Percentiles rank a stretch among this genome's conserved stretches.
phyloP scores from a whole-genome alignment of 2,797 vertebrate genomes.

The Presbytis comata region DNA sequence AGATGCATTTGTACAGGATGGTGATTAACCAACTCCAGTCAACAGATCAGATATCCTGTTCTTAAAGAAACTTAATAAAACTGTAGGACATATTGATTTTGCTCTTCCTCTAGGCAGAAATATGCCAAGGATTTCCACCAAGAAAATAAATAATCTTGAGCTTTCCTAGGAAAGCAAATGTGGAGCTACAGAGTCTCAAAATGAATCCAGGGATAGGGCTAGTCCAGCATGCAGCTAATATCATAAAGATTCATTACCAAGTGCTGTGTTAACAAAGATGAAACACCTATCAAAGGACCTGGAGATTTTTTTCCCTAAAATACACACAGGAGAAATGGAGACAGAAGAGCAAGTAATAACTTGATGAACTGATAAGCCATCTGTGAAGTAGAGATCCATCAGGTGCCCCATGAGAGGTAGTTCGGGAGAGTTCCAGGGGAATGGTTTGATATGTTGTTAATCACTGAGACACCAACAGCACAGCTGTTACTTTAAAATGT shows the following conservation, averaged over 20 bases:
- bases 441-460: conserved; percentile 55
- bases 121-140: conserved; percentile 71
- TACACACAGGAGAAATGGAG: conserved; percentile 45
- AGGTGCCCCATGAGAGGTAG: conserved; percentile 36
- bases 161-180: conserved; percentile 45
- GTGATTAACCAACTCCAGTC: conserved; percentile 65
- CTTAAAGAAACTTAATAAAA: conserved; percentile 78
- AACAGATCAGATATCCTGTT: conserved; percentile 59
- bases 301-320: conserved; percentile 52
- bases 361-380: conserved; percentile 54
- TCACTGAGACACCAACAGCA: conserved; percentile 43
- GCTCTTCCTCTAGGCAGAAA: conserved; percentile 72
- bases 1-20: conserved; percentile 13
- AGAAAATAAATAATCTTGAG: conserved; percentile 74
- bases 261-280: conserved; percentile 65
- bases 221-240: conserved; percentile 42
- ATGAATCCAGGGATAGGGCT: conserved; percentile 15
- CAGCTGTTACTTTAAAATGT: conserved; percentile 55
- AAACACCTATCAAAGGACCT: conserved; percentile 58
- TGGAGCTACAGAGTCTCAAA: conserved; percentile 3
- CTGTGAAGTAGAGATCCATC: conserved; percentile 59
- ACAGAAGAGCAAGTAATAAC: conserved; percentile 46
- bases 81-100: conserved; percentile 74
- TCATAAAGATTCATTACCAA: conserved; percentile 63
- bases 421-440: conserved; percentile 30